Evolutionary conservation across 2,888 invertebrate species (phyloP), one percentile per base, ranked within the genome.

Genomic region (Chirona hameri): DNA sequence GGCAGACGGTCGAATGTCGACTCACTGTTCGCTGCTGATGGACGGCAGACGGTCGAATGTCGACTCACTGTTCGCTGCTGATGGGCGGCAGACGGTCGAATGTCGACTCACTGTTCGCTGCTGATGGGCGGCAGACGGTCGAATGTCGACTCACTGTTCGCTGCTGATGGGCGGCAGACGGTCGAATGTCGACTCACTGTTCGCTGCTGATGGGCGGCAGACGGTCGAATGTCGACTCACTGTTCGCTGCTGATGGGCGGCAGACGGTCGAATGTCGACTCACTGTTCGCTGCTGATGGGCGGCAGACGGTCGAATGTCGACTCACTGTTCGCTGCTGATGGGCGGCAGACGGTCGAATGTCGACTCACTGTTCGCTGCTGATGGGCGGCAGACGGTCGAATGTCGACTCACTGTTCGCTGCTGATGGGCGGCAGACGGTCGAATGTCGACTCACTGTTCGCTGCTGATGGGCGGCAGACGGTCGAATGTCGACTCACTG

Each of bases 141-240:
- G 31, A 29, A 29, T 31, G 18, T 72, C 72, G 39, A 31, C 18
- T 72, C 69, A 69, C 69, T 69, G 27, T 27, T 69, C 69, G 14
- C n/a, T 29, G 72, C 21, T 21, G 72, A 72, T 72, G 31, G 72
- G 72, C 31, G 72, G 72, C 31, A 72, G 72, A 2, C 39, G 31
- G 18, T 52, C 72, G 31, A 29, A 29, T 31, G 18, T 72, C 72
- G 39, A 31, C 18, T 72, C 69, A 69, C 69, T 69, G 27, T 27
- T 69, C 69, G 14, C n/a, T 29, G 72, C 21, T 21, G 72, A 72
- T 72, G 31, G 72, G 72, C 31, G 72, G 72, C 31, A 72, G 72
- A 2, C 39, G 31, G 18, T 52, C 72, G 31, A 29, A 29, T 31
- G 18, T 72, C 72, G 39, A 31, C 18, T 72, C 69, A 69, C 69